These are phyloP conservation scores for Xiphophorus maculatus DNA, from an alignment of 2,113 vertebrate species.

Conservation along the genomic window DNA sequence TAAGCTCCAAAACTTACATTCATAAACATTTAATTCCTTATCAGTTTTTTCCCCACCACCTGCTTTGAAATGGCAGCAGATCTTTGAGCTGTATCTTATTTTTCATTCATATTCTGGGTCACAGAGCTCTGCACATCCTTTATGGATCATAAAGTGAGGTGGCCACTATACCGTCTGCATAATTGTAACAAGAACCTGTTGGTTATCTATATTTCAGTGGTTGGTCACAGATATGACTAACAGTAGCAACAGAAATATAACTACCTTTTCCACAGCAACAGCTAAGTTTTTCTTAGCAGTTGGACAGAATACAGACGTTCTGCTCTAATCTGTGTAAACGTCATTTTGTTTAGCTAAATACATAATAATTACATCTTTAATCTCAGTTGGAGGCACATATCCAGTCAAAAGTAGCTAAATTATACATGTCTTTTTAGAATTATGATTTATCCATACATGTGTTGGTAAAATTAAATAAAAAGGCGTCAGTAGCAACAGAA, in stretches of 20 bases:
- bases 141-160: conserved; percentile 62
- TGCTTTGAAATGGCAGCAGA: conserved; percentile 56
- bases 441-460: too few relatives aligned
- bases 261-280: conserved; percentile 8
- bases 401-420: too few relatives aligned
- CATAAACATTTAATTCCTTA: conserved; percentile 14
- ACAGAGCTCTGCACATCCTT: conserved; percentile 17
- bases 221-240: conserved; percentile 35
- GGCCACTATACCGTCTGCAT: conserved; percentile 41
- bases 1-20: conserved; percentile 7
- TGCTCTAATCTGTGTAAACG: too few relatives aligned
- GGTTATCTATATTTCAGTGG: conserved; percentile 74
- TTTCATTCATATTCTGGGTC: conserved; percentile 57
- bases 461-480: too few relatives aligned
- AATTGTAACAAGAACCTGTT: conserved; percentile 40
- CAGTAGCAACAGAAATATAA: not conserved
- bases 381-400: too few relatives aligned
- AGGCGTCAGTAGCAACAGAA: too few relatives aligned
- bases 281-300: conserved; percentile 12
- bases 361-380: too few relatives aligned
- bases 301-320: too few relatives aligned
- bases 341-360: too few relatives aligned
- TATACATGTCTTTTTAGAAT: too few relatives aligned
- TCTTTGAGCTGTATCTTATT: conserved; percentile 25
- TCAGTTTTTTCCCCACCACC: conserved; percentile 5